Evolutionary conservation across 2,888 invertebrate species (phyloP), one percentile per base, ranked within the genome.

Genomic region (Erebia epiphron): DNA sequence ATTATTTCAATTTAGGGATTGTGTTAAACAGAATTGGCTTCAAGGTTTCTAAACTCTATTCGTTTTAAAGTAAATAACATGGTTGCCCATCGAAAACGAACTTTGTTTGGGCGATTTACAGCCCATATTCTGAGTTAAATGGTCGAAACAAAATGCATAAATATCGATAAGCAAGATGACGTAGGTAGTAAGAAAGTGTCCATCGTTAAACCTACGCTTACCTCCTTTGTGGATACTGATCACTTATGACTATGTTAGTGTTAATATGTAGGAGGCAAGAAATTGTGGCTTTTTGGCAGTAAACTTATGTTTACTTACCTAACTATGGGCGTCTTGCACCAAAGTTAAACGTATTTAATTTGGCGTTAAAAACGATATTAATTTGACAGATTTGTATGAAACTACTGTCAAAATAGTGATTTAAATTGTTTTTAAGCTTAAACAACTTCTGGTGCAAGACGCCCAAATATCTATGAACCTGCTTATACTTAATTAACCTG

Each of bases 171-270:
- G 18, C 46, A 11, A 61, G 43, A 9, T 16, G 58, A 61, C 46
- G 61, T 61, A 46, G 61, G 61, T 43, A 13, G 46, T 41, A 46
- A 61, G 61, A 61, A 46, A 46, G 61, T 41, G 43, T 35, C 35
- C 43, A 16, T 61, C 61, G 18, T 61, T 61, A 61, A 61, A 43
- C 61, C 61, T 43, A 61, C 61, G 11, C 61, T 43, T 14, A 4
- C 16, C n/a, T 13, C 61, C 43, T 46, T 61, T 61, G 46, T 43
- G 16, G 60, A 60, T 43, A 43, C 61, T n/a, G 50, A 49, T 62
- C 61, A 61, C 46, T 43, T 18, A 18, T 16, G 10, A n/a, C 41
- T 60, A n/a, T 41, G 41, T 60, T 35, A 35, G 5, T 35, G 35
- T 35, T 35, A n/a, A 1, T 41, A 41, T 41, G 58, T 41, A 60